Conservation (phyloP, 2,888 invertebrate species). For the Drosophila gaucha region DNA sequence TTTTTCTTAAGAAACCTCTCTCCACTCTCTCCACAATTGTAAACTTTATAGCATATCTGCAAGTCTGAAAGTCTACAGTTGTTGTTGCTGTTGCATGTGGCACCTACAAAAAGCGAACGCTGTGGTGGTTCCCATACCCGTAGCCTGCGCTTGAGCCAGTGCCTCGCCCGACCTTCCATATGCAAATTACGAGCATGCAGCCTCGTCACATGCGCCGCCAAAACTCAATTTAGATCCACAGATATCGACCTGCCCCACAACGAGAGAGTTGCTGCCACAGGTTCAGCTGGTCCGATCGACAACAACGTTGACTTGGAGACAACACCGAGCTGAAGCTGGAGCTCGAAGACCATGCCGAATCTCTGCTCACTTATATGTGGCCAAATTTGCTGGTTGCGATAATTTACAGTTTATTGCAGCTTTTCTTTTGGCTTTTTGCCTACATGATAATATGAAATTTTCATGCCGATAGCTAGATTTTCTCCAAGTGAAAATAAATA, state of each 20-base stretch:
- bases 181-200: slow-evolving; percentile 78
- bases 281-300: slow-evolving; percentile 45
- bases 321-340: slow-evolving; percentile 9
- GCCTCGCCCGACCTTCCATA: slow-evolving; percentile 69
- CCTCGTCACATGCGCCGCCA: slow-evolving; percentile 78
- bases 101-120: slow-evolving; percentile 63
- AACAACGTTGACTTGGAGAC: slow-evolving; percentile 32
- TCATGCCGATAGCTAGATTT: slow-evolving; percentile 16
- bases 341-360: slow-evolving; percentile 34
- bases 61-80: too few species aligned
- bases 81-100: slow-evolving; percentile 49
- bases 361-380: slow-evolving; percentile 26
- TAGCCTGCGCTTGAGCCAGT: slow-evolving; percentile 8
- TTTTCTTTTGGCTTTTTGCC: slow-evolving; percentile 5
- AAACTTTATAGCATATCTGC: slow-evolving; percentile 6
- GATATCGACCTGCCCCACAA: slow-evolving; percentile 69
- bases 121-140: slow-evolving; percentile 78
- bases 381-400: slow-evolving; percentile 37
- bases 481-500: slow-evolving; percentile 15
- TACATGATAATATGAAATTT: slow-evolving; percentile 16
- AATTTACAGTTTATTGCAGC: slow-evolving; percentile 46
- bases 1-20: too few species aligned
- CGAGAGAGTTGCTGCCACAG: slow-evolving; percentile 48
- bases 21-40: too few species aligned
- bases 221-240: slow-evolving; percentile 78